Conservation (phyloP, 2,888 invertebrate genomes). For the Isotomurus palustris region DNA sequence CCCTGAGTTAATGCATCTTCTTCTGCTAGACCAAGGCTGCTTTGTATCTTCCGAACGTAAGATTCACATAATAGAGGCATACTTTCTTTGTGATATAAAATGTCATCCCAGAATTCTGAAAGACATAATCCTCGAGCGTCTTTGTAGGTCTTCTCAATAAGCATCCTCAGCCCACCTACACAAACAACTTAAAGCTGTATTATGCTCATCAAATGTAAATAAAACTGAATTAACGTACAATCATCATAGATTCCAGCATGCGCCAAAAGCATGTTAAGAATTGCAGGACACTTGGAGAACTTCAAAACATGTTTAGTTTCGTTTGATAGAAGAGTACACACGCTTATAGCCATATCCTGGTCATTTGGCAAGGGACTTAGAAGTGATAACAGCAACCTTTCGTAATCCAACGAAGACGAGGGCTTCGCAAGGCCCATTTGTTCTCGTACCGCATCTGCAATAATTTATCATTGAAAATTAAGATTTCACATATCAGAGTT, state of each 20-base stretch:
- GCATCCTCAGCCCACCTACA: conserved; percentile 36
- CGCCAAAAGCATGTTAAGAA: conserved; percentile 82
- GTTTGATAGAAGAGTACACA: conserved; percentile 90
- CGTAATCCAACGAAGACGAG: conserved; percentile 61
- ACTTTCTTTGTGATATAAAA: conserved; percentile 26
- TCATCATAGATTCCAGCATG: conserved; percentile 92
- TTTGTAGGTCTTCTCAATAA: conserved; percentile 41
- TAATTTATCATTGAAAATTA: background rate
- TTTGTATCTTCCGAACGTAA: conserved; percentile 31
- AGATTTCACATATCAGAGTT: background rate
- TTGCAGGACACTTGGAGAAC: conserved; percentile 75
- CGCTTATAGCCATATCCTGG: conserved; percentile 96
- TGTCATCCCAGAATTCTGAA: conserved; percentile 42
- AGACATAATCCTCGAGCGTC: conserved; percentile 35
- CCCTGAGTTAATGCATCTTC: conserved; percentile 13
- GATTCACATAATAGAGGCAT: conserved; percentile 43
- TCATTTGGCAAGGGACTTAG: conserved; percentile 97
- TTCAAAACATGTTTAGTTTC: conserved; percentile 86
- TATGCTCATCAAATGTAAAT: background rate
- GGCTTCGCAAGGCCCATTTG: conserved; percentile 61
- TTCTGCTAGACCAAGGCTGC: conserved; percentile 20
- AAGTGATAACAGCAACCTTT: conserved; percentile 81
- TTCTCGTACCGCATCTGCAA: background rate
- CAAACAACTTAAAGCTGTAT: background rate
- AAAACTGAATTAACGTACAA: conserved; percentile 54